Conservation (phyloP, 2,797 vertebrate species). For the Siniperca undulata region DNA sequence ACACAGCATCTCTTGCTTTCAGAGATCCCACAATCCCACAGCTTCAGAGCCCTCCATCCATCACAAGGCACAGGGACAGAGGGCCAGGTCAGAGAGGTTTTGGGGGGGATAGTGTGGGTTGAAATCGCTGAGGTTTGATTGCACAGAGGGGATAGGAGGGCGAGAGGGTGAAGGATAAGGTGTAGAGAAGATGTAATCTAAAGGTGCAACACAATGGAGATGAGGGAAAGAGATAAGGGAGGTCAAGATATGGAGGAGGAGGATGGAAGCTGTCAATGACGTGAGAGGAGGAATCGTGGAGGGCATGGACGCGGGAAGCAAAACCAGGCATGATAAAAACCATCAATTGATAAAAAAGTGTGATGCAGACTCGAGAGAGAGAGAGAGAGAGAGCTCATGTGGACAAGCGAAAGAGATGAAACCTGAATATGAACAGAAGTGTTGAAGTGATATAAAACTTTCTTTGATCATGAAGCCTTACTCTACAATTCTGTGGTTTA, state of each 20-base stretch:
- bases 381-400: too few species aligned
- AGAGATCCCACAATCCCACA: conserved; percentile 49
- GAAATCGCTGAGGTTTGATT: conserved; percentile 36
- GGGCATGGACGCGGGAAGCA: too few species aligned
- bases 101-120: background rate
- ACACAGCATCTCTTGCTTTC: conserved; percentile 38
- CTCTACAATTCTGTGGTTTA: too few species aligned
- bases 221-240: conserved; percentile 34
- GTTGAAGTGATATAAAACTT: too few species aligned
- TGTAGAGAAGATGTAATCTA: conserved; percentile 55
- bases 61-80: conserved; percentile 21
- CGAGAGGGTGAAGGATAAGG: conserved; percentile 34
- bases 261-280: conserved; percentile 35
- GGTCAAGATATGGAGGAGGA: conserved; percentile 23
- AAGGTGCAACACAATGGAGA: conserved; percentile 30
- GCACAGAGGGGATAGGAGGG: conserved; percentile 8
- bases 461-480: too few species aligned
- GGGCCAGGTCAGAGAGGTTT: conserved; percentile 29
- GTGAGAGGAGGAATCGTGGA: conserved; percentile 35
- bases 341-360: too few species aligned
- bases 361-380: too few species aligned
- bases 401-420: too few species aligned
- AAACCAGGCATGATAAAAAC: too few species aligned
- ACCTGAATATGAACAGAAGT: too few species aligned
- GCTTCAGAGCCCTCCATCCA: conserved; percentile 42